Conservation (phyloP, 2,113 vertebrate genomes). For the Pelvicachromis taeniatus region DNA sequence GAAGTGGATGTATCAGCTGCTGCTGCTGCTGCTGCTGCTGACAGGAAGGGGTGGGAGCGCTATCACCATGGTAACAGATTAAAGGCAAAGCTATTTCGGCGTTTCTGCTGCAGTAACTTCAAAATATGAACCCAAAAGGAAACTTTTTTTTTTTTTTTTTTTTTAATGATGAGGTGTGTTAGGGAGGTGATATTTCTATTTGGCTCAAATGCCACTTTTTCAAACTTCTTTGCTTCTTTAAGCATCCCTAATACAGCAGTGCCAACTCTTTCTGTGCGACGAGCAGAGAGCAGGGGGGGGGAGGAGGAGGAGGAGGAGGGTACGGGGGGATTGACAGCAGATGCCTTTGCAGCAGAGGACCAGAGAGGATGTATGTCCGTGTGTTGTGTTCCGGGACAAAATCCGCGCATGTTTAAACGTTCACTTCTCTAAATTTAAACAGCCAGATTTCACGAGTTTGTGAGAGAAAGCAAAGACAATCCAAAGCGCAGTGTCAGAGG, state of each 20-base stretch:
- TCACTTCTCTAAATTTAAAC: background rate
- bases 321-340: background rate
- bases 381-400: conserved; percentile 10
- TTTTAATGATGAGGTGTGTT: background rate
- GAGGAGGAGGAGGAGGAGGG: background rate
- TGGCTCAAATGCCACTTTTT: background rate
- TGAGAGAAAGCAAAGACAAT: background rate
- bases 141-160: background rate
- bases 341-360: conserved; percentile 62
- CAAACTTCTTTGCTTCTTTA: background rate
- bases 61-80: conserved; percentile 62
- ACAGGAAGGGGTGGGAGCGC: background rate
- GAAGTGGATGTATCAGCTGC: background rate
- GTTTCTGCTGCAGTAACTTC: background rate
- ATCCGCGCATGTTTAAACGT: background rate
- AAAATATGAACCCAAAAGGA: background rate
- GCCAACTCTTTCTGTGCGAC: background rate
- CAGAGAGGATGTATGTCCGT: conserved; percentile 17
- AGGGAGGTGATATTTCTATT: background rate
- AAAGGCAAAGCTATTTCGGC: conserved; percentile 26
- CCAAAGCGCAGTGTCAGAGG: background rate
- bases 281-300: background rate
- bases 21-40: background rate
- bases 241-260: background rate
- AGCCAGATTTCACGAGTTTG: background rate